Evolutionary conservation across 2,113 vertebrate genomes (phyloP).

Genomic region (Carassius carassius): DNA sequence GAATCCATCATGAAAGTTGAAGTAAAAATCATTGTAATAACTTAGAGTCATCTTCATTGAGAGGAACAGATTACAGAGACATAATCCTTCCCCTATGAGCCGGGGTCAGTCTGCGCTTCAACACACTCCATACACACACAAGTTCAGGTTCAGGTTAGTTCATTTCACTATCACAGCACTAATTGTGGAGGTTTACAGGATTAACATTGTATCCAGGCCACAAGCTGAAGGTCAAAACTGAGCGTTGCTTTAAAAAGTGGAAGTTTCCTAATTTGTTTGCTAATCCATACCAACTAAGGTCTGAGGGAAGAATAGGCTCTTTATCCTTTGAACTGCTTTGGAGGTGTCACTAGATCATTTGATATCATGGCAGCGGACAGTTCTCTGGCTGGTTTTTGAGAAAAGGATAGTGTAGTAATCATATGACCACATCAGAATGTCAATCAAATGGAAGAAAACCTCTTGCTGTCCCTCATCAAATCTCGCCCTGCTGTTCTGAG

Average conservation of each 20-base stretch:
- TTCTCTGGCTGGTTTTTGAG: neutral
- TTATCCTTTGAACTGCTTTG: neutral
- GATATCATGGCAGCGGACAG: neutral
- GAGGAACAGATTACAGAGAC: neutral
- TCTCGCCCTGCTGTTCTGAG: neutral
- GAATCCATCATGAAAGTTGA: neutral
- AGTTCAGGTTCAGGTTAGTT: neutral
- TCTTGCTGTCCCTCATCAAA: neutral
- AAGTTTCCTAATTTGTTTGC: neutral
- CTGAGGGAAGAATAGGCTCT: neutral
- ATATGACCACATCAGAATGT: neutral
- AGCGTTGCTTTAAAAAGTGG: neutral
- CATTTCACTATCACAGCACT: neutral
- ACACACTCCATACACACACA: neutral
- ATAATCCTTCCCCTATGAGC: neutral
- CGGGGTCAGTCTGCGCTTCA: neutral
- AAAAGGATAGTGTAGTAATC: neutral
- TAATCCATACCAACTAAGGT: neutral
- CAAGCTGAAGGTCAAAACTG: neutral
- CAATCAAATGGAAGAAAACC: neutral
- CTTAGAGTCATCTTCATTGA: conserved; percentile 13
- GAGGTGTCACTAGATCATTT: neutral
- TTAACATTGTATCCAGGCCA: neutral
- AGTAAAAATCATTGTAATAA: conserved; percentile 15
- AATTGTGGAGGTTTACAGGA: neutral